Evolutionary conservation across 2,888 invertebrate species (phyloP), one percentile per base, ranked within the genome.

Genomic region (Andrena marginata): DNA sequence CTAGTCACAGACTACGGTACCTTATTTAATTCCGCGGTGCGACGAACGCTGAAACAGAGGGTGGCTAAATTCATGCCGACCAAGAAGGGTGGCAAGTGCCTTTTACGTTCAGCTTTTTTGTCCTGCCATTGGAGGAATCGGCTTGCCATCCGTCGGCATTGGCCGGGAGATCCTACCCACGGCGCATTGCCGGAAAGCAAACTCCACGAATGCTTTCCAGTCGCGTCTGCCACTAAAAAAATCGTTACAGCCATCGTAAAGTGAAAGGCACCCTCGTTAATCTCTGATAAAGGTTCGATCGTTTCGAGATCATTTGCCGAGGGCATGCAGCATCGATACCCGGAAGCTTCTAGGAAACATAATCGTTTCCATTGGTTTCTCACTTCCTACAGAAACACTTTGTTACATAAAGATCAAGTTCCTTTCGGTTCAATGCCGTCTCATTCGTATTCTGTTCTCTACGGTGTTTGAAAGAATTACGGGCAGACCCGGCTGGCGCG

Each of bases 141-240:
- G 3, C 62, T 64, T 13, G 87, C 84, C 86, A 92, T 87, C 48
- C 90, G 87, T 68, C 91, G 88, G 77, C 92, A 92, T 33, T 90
- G 90, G 76, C 90, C 88, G 13, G 86, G 81, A 6, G 89, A 85
- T 4, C 92, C 92, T 0, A 89, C 70, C 92, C 92, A 92, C 68
- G 86, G 91, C 68, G 71, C 84, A 49, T 88, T 90, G 16, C 87
- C 91, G 16, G 90, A 88, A 71, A 90, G 89, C 33, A 91, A 42
- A 10, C 91, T 91, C 87, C 89, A 89, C 0, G 87, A 82, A 67
- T 88, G 81, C 59, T 86, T 89, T 70, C 93, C 93, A 78, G 87
- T 91, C 0, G 92, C 90, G 67, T 93, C 92, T 33, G 85, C 69
- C 89, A 92, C 92, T 93, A 72, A 29, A 90, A 85, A 67, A 54